Evolutionary conservation across 1,140 invertebrate genomes (phyloP).

Genomic region (Zophobas morio): DNA sequence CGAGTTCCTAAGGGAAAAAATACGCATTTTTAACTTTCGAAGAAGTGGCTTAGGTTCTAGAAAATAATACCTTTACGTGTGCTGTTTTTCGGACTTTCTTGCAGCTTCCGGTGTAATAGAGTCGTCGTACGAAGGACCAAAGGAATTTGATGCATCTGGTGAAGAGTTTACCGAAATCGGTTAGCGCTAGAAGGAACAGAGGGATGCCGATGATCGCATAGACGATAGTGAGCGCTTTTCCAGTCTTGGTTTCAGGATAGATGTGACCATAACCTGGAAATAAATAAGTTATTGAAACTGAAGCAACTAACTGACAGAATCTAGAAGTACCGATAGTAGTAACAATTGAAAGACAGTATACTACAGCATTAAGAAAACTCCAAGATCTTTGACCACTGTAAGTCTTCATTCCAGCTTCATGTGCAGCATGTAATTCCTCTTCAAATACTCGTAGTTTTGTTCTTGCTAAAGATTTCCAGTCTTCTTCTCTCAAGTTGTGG

Average conservation of each 20-base stretch:
- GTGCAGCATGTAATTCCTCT: conserved; percentile 86
- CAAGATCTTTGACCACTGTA: conserved; percentile 90
- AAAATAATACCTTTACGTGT: conserved; percentile 82
- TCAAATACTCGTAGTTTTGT: conserved; percentile 88
- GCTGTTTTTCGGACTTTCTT: conserved; percentile 81
- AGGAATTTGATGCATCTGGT: conserved; percentile 93
- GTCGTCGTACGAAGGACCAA: conserved; percentile 90
- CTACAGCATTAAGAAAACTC: conserved; percentile 93
- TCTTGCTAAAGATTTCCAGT: conserved; percentile 89
- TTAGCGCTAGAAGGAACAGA: conserved; percentile 89
- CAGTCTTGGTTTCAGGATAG: conserved; percentile 86
- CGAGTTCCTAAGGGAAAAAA: conserved; percentile 76
- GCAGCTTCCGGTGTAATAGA: conserved; percentile 90
- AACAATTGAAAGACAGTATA: conserved; percentile 92
- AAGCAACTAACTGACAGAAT: conserved; percentile 31
- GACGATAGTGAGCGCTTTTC: conserved; percentile 89
- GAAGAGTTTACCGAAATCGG: conserved; percentile 94
- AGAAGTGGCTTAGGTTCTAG: too few relatives aligned
- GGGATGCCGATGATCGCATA: conserved; percentile 97
- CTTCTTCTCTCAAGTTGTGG: conserved; percentile 86
- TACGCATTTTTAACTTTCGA: conserved; percentile 19
- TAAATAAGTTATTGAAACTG: conserved; percentile 43
- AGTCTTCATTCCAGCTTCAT: conserved; percentile 83
- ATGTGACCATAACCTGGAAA: conserved; percentile 94
- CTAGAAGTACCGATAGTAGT: conserved; percentile 89